Evolutionary conservation across 2,797 vertebrate genomes (phyloP), one percentile per base, ranked within the genome.

Genomic region (Zenarchopterus dispar): DNA sequence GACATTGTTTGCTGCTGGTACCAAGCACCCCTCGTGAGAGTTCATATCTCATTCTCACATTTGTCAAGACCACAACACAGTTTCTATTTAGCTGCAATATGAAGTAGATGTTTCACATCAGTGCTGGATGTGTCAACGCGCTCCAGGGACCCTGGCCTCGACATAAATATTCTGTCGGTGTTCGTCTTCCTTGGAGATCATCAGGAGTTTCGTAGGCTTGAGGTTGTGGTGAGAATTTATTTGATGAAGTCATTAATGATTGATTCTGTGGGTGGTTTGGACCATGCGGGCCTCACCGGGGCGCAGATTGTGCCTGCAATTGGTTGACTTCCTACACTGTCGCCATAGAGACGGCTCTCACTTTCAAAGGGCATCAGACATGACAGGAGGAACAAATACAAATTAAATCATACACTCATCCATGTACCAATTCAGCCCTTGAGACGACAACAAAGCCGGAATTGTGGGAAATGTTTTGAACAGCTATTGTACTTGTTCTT

Each of bases 331-430:
- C n/a, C 52, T 48, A 2, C 43, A 54, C 36, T 0, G 61, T 84
- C 36, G 28, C 71, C 75, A 68, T 70, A 43, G 84, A 78, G 77
- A 85, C 47, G 2, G 54, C 56, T 57, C 2, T 0, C 2, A 6
- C 41, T 80, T 78, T 50, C 9, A 5, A 48, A 22, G 60, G 28
- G 51, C 62, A 45, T 59, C 45, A 1, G 61, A 67, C 60, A 73
- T 66, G 73, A 82, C 57, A 58, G 52, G 77, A 76, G 48, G 72
- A 74, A 78, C 57, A 79, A 74, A 83, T 53, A 67, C 50, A 69
- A 66, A 82, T 80, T 46, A 76, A 85, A 81, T 86, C 77, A 62
- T 7, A 0, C 26, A 81, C 19, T 75, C 53, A 56, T 19, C 39
- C 47, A 56, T 6, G 47, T 19, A 16, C 47, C 50, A 45, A 39